Percentiles rank a stretch among this genome's conserved stretches.
Evolutionary conservation across 2,113 vertebrate genomes (phyloP).

Genomic region (Microcebus tavaratra): DNA sequence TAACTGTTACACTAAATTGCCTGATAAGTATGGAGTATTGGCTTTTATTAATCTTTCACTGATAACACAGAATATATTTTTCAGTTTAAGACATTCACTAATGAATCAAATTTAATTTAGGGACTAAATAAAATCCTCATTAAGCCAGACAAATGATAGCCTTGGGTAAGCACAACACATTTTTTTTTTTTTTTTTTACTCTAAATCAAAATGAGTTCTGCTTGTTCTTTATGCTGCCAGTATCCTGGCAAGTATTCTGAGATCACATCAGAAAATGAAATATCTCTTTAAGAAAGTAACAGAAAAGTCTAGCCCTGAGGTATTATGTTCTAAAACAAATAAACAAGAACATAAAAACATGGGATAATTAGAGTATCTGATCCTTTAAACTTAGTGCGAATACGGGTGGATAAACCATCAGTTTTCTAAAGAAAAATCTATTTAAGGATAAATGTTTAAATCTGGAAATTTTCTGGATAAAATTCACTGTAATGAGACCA

Average conservation of each 20-base stretch:
- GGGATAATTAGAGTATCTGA: not conserved
- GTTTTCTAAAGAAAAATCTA: not conserved
- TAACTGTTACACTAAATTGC: conserved; percentile 65
- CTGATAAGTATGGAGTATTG: conserved; percentile 17
- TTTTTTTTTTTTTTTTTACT: conserved; percentile 69
- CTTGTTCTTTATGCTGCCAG: not conserved
- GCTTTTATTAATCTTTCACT: conserved; percentile 73
- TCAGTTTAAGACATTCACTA: conserved; percentile 75
- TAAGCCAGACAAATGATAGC: conserved; percentile 76
- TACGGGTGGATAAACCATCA: not conserved
- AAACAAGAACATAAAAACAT: not conserved
- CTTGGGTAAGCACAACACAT: conserved; percentile 64
- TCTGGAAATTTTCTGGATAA: not conserved
- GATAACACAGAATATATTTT: conserved; percentile 66
- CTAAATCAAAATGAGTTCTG: conserved; percentile 63
- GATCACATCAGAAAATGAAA: not conserved
- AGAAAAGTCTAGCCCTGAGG: not conserved
- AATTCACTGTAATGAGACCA: not conserved
- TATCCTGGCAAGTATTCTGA: not conserved
- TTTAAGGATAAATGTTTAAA: not conserved
- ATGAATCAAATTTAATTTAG: conserved; percentile 82
- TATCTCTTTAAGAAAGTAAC: conserved; percentile 30
- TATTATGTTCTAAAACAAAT: conserved; percentile 8
- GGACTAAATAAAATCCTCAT: conserved; percentile 78
- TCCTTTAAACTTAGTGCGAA: not conserved